phyloP scores from a whole-genome alignment of 2,113 vertebrate genomes.

The Taxidea taxus region DNA sequence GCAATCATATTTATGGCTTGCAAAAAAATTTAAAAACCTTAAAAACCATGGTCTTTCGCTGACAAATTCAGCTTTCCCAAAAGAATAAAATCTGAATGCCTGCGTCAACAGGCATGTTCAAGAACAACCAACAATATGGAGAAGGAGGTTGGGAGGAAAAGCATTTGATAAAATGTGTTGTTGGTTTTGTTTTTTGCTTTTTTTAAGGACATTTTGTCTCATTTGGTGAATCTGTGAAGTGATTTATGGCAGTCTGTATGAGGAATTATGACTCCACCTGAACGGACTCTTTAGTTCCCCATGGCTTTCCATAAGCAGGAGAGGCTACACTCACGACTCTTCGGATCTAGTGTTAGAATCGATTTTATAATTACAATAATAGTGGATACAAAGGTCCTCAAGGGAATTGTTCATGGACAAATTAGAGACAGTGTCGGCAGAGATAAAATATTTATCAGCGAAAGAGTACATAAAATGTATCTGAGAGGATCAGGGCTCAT shows the following conservation, averaged over 20 bases:
- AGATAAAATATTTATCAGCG: slow-evolving; percentile 13
- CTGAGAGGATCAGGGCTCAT: not conserved
- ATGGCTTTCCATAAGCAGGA: not conserved
- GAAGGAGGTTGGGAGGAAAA: not conserved
- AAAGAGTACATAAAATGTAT: not conserved
- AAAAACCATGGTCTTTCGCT: not conserved
- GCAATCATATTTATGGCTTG: not conserved
- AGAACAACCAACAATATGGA: not conserved
- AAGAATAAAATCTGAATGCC: not conserved
- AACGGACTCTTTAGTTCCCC: not conserved
- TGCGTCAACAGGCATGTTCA: not conserved
- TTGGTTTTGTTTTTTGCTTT: not conserved
- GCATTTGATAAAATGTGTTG: not conserved
- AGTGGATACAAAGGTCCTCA: not conserved
- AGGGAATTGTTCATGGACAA: not conserved
- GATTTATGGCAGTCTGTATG: not conserved
- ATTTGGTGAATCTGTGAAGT: slow-evolving; percentile 21
- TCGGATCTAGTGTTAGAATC: not conserved
- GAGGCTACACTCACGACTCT: not conserved
- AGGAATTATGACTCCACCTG: not conserved
- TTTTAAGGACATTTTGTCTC: not conserved
- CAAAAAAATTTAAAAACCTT: not conserved
- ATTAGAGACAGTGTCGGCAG: not conserved
- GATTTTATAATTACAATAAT: not conserved
- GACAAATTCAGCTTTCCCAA: not conserved